phyloP scores from a whole-genome alignment of 1,140 invertebrate genomes.

The Antheraea pernyi region DNA sequence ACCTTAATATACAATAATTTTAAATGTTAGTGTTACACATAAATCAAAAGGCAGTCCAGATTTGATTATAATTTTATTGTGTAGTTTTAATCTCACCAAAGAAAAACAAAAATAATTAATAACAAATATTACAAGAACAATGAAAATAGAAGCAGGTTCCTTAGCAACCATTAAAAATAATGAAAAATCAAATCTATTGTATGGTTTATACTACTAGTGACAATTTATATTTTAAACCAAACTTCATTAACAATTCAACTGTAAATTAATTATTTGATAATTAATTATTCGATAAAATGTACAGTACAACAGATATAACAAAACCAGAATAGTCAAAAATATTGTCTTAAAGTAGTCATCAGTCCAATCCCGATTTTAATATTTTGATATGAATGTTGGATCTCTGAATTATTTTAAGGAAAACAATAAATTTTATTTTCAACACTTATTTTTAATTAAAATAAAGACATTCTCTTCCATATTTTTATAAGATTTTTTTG shows the following conservation, averaged over 20 bases:
- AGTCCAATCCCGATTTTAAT: conserved; percentile 36
- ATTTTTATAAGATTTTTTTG: conserved; percentile 26
- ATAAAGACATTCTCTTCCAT: conserved; percentile 34
- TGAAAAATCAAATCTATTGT: neutral
- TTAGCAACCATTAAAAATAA: conserved; percentile 19
- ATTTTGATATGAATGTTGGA: conserved; percentile 38
- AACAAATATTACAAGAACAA: conserved; percentile 39
- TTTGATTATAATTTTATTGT: conserved; percentile 54
- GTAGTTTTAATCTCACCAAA: conserved; percentile 54
- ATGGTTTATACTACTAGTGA: too few species aligned
- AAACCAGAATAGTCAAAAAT: conserved; percentile 31
- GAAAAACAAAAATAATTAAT: conserved; percentile 48
- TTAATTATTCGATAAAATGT: neutral
- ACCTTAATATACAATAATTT: neutral
- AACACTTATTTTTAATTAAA: conserved; percentile 14
- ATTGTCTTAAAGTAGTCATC: conserved; percentile 54
- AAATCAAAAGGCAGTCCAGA: neutral
- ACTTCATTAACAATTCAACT: too few species aligned
- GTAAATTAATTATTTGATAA: too few species aligned
- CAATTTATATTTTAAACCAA: too few species aligned
- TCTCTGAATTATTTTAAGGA: neutral
- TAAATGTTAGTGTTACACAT: neutral
- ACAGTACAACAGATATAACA: neutral
- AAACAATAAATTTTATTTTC: conserved; percentile 2
- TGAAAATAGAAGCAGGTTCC: conserved; percentile 35